These are phyloP conservation scores for Criorhina ranunculi DNA, from an alignment of 2,888 invertebrate genomes.

Conservation along the genomic window DNA sequence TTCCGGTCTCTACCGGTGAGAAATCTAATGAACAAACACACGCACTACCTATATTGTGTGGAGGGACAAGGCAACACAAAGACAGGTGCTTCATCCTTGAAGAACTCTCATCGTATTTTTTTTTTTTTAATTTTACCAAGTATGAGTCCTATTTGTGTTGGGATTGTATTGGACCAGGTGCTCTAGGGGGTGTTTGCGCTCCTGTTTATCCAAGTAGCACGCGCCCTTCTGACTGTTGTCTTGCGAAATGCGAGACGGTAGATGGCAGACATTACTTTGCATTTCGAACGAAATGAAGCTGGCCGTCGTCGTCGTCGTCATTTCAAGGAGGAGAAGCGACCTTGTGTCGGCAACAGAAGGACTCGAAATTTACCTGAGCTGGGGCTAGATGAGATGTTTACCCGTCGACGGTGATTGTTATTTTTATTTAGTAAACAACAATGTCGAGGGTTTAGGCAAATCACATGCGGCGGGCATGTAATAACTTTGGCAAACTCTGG, in stretches of 20 bases:
- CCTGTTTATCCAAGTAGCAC: slow-evolving; percentile 63
- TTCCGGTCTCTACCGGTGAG: slow-evolving; percentile 9
- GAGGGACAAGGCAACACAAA: slow-evolving; percentile 21
- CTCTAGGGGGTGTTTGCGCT: slow-evolving; percentile 51
- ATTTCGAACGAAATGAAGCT: slow-evolving; percentile 46
- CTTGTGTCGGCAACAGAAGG: slow-evolving; percentile 7
- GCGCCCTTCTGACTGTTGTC: slow-evolving; percentile 47
- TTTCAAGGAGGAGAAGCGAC: slow-evolving; percentile 8
- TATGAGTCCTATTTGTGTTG: slow-evolving; percentile 51
- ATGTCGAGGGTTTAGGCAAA: slow-evolving; percentile 49
- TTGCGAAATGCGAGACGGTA: slow-evolving; percentile 36
- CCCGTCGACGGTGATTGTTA: slow-evolving; percentile 61
- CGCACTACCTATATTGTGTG: slow-evolving; percentile 5
- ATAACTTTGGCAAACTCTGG: slow-evolving; percentile 65
- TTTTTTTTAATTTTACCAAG: slow-evolving; percentile 6
- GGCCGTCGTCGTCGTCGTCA: too few relatives aligned
- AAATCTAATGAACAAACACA: slow-evolving; percentile 34
- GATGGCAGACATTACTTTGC: slow-evolving; percentile 1
- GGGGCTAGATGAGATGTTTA: slow-evolving; percentile 63
- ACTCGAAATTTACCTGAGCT: slow-evolving; percentile 51
- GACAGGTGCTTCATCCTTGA: slow-evolving; percentile 57
- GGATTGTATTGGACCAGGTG: slow-evolving; percentile 68
- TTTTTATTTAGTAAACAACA: slow-evolving; percentile 73
- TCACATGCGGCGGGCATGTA: slow-evolving; percentile 50
- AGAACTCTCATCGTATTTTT: slow-evolving; percentile 5